Evolutionary conservation across 2,113 vertebrate genomes (phyloP).

Genomic region (Cyprinodon variegatus): DNA sequence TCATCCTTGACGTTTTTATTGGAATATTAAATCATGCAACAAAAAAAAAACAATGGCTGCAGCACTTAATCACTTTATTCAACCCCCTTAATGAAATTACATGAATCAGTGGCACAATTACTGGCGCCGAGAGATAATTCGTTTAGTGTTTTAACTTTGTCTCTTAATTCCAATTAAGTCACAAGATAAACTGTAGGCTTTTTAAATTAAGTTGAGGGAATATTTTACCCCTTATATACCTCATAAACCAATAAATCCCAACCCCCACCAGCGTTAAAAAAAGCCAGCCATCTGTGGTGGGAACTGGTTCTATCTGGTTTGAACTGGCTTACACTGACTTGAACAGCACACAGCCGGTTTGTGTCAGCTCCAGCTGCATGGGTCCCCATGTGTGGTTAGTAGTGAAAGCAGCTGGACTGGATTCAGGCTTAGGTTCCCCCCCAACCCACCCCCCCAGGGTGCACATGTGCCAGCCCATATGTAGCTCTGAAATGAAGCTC

Average conservation of each 20-base stretch:
- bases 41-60: constrained; percentile 19
- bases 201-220: constrained; percentile 28
- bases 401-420: constrained; percentile 72
- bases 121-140: constrained; percentile 35
- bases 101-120: constrained; percentile 33
- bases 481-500: constrained; percentile 25
- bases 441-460: not conserved
- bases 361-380: constrained; percentile 72
- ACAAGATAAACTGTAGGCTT: constrained; percentile 32
- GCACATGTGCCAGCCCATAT: constrained; percentile 13
- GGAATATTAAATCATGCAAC: constrained; percentile 52
- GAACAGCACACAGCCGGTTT: constrained; percentile 78
- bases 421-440: constrained; percentile 25
- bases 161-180: constrained; percentile 31
- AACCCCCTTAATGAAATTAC: constrained; percentile 40
- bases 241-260: constrained; percentile 57
- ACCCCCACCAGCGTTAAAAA: not conserved
- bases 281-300: constrained; percentile 58
- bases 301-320: constrained; percentile 74
- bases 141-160: constrained; percentile 30
- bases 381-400: constrained; percentile 59
- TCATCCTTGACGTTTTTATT: constrained; percentile 55
- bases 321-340: constrained; percentile 70
- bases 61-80: constrained; percentile 40
- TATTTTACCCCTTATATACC: constrained; percentile 27